Percentiles rank a stretch among this genome's conserved stretches.
These are phyloP conservation scores for Olivierus martensii DNA, from an alignment of 1,140 invertebrate species.

Conservation along the genomic window DNA sequence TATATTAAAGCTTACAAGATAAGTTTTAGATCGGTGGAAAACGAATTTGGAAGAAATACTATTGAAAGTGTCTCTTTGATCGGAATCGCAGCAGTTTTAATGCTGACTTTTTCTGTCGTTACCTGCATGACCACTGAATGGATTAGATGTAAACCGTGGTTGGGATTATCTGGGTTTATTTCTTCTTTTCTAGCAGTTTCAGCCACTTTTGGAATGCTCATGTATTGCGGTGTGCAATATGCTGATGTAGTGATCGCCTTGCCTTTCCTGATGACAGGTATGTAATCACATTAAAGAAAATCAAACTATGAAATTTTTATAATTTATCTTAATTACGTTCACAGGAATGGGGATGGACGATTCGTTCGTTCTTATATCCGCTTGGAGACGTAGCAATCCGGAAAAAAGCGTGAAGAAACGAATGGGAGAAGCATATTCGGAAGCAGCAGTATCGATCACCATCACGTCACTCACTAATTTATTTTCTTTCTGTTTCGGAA, in stretches of 20 bases:
- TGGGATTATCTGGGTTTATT: conserved; percentile 79
- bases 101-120: conserved; percentile 58
- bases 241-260: conserved; percentile 90
- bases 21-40: too few species aligned
- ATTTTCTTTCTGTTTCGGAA: conserved; percentile 89
- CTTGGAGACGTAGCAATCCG: conserved; percentile 70
- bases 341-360: conserved; percentile 91
- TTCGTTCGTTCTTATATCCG: conserved; percentile 90
- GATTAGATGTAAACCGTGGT: conserved; percentile 74
- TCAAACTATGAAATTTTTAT: too few species aligned
- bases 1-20: too few species aligned
- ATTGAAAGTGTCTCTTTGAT: too few species aligned
- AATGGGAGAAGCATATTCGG: conserved; percentile 73
- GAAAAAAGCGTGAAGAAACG: conserved; percentile 63
- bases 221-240: conserved; percentile 78
- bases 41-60: too few species aligned
- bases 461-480: conserved; percentile 95
- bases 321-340: conserved; percentile 1
- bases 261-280: conserved; percentile 88
- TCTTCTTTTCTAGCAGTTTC: conserved; percentile 76
- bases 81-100: conserved; percentile 45
- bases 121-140: conserved; percentile 65
- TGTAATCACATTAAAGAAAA: too few species aligned
- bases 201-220: conserved; percentile 75
- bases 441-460: conserved; percentile 94